phyloP scores from a whole-genome alignment of 2,888 invertebrate species.

The Lottia scabra region DNA sequence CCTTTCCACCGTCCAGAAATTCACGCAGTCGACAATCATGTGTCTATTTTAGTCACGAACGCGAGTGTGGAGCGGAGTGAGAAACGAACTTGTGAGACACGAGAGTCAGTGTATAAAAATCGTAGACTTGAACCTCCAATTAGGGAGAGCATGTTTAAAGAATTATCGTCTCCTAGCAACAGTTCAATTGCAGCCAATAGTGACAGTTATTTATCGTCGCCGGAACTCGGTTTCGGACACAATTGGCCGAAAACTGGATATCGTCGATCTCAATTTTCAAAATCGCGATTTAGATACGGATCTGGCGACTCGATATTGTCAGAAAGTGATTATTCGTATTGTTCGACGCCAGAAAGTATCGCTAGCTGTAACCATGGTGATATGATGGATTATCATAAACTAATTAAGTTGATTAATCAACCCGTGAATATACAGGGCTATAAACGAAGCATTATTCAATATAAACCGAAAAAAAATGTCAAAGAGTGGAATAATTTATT shows the following conservation, averaged over 20 bases:
- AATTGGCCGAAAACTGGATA: background rate
- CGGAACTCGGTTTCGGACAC: background rate
- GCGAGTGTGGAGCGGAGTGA: background rate
- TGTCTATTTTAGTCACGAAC: background rate
- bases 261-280: background rate
- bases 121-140: no score
- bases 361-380: slow-evolving; percentile 29
- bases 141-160: no score
- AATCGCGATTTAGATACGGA: background rate
- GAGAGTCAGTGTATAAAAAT: background rate
- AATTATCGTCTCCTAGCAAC: background rate
- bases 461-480: slow-evolving; percentile 30
- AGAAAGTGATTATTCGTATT: slow-evolving; percentile 27
- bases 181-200: background rate
- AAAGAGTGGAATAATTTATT: slow-evolving; percentile 43
- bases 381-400: slow-evolving; percentile 45
- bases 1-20: background rate
- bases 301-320: background rate
- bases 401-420: slow-evolving; percentile 50
- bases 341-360: slow-evolving; percentile 30
- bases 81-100: background rate
- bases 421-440: slow-evolving; percentile 39
- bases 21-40: background rate
- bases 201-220: background rate
- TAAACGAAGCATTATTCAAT: slow-evolving; percentile 20